Evolutionary conservation across 2,888 invertebrate genomes (phyloP).

Genomic region (Gibbula magus): DNA sequence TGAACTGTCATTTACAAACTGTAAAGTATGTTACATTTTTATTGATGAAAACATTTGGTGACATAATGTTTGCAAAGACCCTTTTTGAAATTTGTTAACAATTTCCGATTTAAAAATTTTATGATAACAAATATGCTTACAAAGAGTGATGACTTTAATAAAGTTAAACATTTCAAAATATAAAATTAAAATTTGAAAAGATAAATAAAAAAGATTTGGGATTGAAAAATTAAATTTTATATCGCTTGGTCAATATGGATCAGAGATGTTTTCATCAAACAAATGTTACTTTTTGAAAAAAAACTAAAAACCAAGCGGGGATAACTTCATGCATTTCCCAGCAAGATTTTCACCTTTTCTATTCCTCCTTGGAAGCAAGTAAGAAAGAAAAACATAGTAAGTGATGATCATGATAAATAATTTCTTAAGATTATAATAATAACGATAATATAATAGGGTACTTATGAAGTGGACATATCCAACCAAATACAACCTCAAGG

Average conservation of each 20-base stretch:
- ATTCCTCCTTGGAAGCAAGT: slow-evolving; percentile 24
- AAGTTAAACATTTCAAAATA: not conserved
- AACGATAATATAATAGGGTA: too few relatives aligned
- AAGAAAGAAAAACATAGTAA: slow-evolving; percentile 9
- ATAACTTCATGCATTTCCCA: not conserved
- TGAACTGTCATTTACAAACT: not conserved
- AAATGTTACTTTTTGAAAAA: not conserved
- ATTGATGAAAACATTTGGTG: not conserved
- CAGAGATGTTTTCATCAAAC: too few relatives aligned
- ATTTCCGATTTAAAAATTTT: not conserved
- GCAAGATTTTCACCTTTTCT: slow-evolving; percentile 24
- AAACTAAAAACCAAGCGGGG: not conserved
- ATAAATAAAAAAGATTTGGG: too few relatives aligned
- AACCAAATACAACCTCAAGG: too few relatives aligned
- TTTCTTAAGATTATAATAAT: too few relatives aligned
- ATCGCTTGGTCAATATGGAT: too few relatives aligned
- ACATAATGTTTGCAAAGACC: not conserved
- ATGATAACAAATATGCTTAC: not conserved
- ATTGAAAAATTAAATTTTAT: too few relatives aligned
- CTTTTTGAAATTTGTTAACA: not conserved
- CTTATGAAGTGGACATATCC: too few relatives aligned
- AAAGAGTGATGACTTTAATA: not conserved
- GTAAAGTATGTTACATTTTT: not conserved
- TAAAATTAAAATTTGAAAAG: not conserved
- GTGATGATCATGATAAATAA: not conserved